phyloP scores from a whole-genome alignment of 2,113 vertebrate species.

The Columba janthina region DNA sequence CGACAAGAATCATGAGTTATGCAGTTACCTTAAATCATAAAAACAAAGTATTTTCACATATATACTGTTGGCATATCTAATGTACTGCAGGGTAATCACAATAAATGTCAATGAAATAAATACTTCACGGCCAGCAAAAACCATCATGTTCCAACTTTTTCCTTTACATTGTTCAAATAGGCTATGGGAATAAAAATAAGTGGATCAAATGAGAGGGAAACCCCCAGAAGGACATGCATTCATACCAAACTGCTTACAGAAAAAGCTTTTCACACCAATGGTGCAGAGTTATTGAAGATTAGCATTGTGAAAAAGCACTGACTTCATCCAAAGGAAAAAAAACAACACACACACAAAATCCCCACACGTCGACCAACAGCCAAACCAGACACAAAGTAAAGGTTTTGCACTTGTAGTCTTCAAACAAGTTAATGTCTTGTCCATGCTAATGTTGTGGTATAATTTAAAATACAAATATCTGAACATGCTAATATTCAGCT shows the following conservation, averaged over 20 bases:
- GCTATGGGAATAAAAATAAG: constrained; percentile 15
- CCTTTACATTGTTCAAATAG: background rate
- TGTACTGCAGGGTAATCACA: background rate
- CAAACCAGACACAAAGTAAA: background rate
- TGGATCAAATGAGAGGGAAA: background rate
- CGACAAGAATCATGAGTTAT: background rate
- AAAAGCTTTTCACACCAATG: background rate
- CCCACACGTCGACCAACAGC: background rate
- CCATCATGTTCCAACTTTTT: background rate
- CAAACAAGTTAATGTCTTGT: background rate
- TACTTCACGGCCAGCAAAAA: background rate
- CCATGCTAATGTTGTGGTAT: background rate
- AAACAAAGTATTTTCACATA: background rate
- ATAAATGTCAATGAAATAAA: background rate
- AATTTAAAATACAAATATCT: background rate
- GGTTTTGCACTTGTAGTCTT: background rate
- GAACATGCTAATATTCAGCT: background rate
- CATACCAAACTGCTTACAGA: background rate
- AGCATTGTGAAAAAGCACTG: background rate
- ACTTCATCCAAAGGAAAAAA: background rate
- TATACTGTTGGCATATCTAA: background rate
- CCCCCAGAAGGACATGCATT: background rate
- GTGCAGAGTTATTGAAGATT: background rate
- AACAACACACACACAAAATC: background rate
- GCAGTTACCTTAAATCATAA: background rate